These are phyloP conservation scores for Echinometra lucunter DNA, from an alignment of 53 echinoderm and acorn worm genomes.

Conservation along the genomic window DNA sequence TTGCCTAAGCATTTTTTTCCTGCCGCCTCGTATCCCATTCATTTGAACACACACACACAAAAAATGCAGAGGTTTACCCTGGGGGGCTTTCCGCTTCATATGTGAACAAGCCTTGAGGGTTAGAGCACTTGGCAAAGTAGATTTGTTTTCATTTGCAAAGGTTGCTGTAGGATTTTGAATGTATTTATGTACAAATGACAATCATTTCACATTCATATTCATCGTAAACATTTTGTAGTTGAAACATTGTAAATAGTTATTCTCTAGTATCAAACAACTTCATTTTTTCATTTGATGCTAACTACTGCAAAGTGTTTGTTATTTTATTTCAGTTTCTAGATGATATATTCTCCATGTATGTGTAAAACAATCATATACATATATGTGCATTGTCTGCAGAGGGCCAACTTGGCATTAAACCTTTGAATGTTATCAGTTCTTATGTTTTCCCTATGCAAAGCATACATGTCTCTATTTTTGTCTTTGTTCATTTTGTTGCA, in stretches of 20 bases:
- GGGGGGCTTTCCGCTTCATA: too few species aligned
- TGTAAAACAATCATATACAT: background rate
- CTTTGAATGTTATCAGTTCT: background rate
- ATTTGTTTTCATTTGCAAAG: background rate
- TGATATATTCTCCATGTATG: background rate
- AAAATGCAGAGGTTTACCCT: too few species aligned
- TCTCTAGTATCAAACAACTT: background rate
- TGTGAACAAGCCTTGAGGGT: too few species aligned
- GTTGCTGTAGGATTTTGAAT: background rate
- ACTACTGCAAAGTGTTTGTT: background rate
- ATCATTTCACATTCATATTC: background rate
- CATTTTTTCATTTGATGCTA: background rate
- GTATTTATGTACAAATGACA: background rate
- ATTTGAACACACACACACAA: too few species aligned
- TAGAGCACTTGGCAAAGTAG: background rate
- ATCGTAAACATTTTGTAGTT: background rate
- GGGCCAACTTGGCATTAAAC: background rate
- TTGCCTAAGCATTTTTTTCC: too few species aligned
- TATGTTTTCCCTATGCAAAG: slow-evolving; percentile 16
- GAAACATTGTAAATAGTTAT: background rate
- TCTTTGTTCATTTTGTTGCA: background rate
- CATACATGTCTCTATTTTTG: background rate
- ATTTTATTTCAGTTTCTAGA: background rate
- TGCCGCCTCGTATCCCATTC: too few species aligned
- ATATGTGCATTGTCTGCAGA: background rate